Evolutionary conservation across 1,140 invertebrate genomes (phyloP), one percentile per base, ranked within the genome.

Genomic region (Dreissena rostriformis): DNA sequence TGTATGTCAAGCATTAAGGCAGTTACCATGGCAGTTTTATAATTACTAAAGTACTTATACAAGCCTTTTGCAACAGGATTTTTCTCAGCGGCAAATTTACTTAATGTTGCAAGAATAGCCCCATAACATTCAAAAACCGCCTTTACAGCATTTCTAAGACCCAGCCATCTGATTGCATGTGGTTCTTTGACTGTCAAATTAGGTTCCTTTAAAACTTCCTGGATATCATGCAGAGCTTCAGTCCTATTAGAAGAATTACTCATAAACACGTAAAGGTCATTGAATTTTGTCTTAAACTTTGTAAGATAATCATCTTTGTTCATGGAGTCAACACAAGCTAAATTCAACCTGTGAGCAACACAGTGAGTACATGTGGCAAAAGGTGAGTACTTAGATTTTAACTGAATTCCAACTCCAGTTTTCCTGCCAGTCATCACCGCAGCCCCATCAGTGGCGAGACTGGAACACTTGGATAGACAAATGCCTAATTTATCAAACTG

Each of bases 231-330:
- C n/a, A 81, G 29, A 22, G 79, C 28, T n/a, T 65, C 55, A 49
- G 68, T 81, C 49, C 39, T 72, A 1, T 73, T 10, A 81, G 53
- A 57, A 15, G 57, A 81, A 22, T 28, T 57, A 81, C 57, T 81
- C 1, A 66, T 65, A 65, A 81, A 72, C 2, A 57, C 49, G 24
- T 81, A 81, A 1, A 81, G 24, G 22, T 24, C 24, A 51, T 81
- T 73, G 51, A 81, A 73, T 39, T 72, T 81, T 10, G 72, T 71
- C 52, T 28, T 72, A 26, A 81, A 81, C 66, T 81, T 73, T 1
- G 73, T 22, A 29, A 81, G 63, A 39, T 49, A 73, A 10, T 81
- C 55, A 81, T 73, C 53, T 73, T 81, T 81, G 39, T 81, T 81
- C 4, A 81, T 73, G 14, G 79, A 28, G 26, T 81, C 68, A 22